Base-by-base conservation (phyloP, 2,888 invertebrate species). In the Spisula solida region DNA sequence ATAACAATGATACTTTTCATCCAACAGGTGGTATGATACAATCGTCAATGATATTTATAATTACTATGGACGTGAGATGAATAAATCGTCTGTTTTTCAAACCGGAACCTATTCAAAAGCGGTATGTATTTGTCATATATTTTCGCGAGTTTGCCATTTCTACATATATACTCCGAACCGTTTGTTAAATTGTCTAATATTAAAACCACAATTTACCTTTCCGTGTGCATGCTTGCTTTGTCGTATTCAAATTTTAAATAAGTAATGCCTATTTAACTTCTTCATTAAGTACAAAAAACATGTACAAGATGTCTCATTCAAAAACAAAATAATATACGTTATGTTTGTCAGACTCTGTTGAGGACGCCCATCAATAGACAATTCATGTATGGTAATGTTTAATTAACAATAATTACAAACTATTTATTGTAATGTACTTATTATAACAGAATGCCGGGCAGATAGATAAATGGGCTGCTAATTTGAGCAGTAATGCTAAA, bases 1-100 rank as follows among this genome's bases (percentile, higher is more conserved):
- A 1, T 51, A 51, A 51, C 60, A 1, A 25, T 66, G 60, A 60
- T n/a, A 20, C 4, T 16, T n/a, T 60, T 60, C 25, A 5, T 41
- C 25, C 12, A 25, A 25, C 86, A 91, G 91, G 80, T 87, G 82
- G 85, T 91, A 91, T 82, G 89, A 91, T 79, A 89, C 91, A 10
- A 55, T 31, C 18, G 82, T 47, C 4, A 82, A 91, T 14, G 91
- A 89, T 29, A 85, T 89, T 6, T 91, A 82, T 66, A 89, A 87
- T 56, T 34, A 6, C 10, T 91, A 91, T 60, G 85, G 81, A 2
- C 81, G 89, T 29, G 55, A 91, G 8, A 91, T 91, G 91, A 89
- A 91, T 41, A 78, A 75, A 18, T 91, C 91, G 6, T 89, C 89
- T 51, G 80, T 87, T 29, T 91, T 91, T 85, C 20, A 78, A 18